These are phyloP conservation scores for Acanthornis magna DNA, from an alignment of 2,797 vertebrate species.

Conservation along the genomic window DNA sequence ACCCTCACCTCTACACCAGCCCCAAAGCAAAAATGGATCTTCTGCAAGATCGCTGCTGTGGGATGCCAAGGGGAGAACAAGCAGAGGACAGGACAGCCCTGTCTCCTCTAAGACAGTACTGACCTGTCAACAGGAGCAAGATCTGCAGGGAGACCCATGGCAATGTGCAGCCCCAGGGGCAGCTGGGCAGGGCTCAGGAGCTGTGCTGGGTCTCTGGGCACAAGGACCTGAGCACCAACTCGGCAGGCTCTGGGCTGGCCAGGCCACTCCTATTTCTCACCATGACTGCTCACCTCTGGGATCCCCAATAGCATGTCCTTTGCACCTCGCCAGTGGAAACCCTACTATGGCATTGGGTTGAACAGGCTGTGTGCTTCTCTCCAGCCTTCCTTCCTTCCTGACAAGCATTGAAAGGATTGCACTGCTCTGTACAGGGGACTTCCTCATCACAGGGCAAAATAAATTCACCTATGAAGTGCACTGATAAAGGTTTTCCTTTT, in stretches of 20 bases:
- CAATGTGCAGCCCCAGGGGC: rapidly evolving
- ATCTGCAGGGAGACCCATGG: background rate
- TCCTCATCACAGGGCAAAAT: background rate
- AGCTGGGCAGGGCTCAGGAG: background rate
- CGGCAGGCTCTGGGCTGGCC: background rate
- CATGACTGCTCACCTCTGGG: background rate
- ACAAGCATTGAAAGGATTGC: background rate
- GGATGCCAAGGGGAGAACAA: background rate
- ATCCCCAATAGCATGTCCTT: rapidly evolving
- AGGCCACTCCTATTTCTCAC: background rate
- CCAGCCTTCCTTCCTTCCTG: background rate
- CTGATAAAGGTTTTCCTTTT: background rate
- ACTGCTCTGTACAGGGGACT: background rate
- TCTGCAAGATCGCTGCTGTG: background rate
- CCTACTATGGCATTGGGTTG: rapidly evolving
- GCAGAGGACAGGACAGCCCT: background rate
- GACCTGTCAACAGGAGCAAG: background rate
- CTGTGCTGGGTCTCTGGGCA: background rate
- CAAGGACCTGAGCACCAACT: rapidly evolving
- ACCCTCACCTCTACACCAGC: background rate
- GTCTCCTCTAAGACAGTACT: too few species aligned
- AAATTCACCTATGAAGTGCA: background rate
- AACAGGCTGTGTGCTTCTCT: too few species aligned
- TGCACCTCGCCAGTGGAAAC: background rate
- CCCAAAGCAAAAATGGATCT: background rate